Evolutionary conservation across 2,888 invertebrate species (phyloP).

Genomic region (Drosophila affinis): DNA sequence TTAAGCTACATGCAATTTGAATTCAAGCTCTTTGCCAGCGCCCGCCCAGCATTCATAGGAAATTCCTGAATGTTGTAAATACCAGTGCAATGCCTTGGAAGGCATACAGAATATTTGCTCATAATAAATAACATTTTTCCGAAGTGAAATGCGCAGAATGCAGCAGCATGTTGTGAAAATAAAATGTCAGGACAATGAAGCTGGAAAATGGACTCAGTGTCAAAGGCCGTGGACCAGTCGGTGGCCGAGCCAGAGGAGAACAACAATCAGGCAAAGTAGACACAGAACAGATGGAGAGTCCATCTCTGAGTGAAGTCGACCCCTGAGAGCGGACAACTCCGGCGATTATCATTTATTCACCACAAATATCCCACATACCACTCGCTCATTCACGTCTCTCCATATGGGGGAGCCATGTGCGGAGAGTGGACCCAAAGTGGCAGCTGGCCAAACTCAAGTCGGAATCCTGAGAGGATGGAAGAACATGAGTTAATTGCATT

Average conservation of each 20-base stretch:
- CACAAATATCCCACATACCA: conserved; percentile 25
- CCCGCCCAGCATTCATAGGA: background rate
- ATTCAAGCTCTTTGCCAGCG: background rate
- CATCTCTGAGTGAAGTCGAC: conserved; percentile 55
- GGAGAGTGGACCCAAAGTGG: conserved; percentile 2
- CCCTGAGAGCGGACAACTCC: conserved; percentile 46
- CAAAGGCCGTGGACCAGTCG: conserved; percentile 17
- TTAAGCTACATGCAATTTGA: background rate
- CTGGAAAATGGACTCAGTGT: conserved; percentile 7
- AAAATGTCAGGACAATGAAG: conserved; percentile 56
- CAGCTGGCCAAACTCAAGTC: conserved; percentile 26
- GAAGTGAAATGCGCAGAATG: conserved; percentile 59
- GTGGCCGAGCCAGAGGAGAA: conserved; percentile 1
- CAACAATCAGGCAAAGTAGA: conserved; percentile 67
- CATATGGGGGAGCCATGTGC: background rate
- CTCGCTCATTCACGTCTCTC: conserved; percentile 8
- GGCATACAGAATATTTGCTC: conserved; percentile 50
- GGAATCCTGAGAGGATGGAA: conserved; percentile 10
- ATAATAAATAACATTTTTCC: conserved; percentile 57
- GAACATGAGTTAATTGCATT: conserved; percentile 43
- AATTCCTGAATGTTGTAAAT: conserved; percentile 49
- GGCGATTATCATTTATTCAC: conserved; percentile 69
- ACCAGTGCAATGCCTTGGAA: conserved; percentile 23
- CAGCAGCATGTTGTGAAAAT: conserved; percentile 70
- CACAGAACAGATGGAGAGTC: conserved; percentile 43